Conservation (phyloP, 2,113 vertebrate species). For the Gadus chalcogrammus region DNA sequence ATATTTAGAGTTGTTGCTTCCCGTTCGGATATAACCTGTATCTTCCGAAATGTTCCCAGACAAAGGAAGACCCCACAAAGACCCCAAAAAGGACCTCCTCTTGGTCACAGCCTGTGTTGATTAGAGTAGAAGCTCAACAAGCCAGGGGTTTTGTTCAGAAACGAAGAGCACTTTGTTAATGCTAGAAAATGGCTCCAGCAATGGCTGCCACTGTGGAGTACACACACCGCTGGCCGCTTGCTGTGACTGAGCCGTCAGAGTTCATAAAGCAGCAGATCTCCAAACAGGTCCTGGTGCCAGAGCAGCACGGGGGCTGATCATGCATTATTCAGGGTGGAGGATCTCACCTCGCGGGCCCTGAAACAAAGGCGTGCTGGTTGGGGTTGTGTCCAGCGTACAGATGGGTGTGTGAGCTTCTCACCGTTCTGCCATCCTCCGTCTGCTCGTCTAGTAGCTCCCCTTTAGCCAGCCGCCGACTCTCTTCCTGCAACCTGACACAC, state of each 20-base stretch:
- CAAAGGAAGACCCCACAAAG: slow-evolving; percentile 4
- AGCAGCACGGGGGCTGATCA: slow-evolving; percentile 38
- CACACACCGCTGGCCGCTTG: slow-evolving; percentile 31
- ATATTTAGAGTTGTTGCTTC: too few relatives aligned
- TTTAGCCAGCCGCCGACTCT: slow-evolving; percentile 47
- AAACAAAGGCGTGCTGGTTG: slow-evolving; percentile 19
- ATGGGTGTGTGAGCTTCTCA: slow-evolving; percentile 19
- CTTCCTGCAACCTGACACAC: slow-evolving; percentile 54
- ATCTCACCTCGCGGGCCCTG: neutral
- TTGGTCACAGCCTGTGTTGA: neutral
- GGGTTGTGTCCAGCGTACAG: neutral
- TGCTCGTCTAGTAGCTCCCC: slow-evolving; percentile 44
- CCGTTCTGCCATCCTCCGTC: slow-evolving; percentile 42
- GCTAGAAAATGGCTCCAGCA: too few relatives aligned
- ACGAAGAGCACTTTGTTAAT: neutral
- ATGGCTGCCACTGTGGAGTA: slow-evolving; percentile 13
- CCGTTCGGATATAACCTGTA: too few relatives aligned
- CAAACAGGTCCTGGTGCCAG: slow-evolving; percentile 48
- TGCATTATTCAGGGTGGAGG: slow-evolving; percentile 50
- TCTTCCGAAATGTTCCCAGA: neutral
- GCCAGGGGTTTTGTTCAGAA: slow-evolving; percentile 4
- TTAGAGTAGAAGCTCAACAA: slow-evolving; percentile 17
- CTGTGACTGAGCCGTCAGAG: slow-evolving; percentile 24
- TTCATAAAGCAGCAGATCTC: slow-evolving; percentile 31
- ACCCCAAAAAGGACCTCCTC: slow-evolving; percentile 12